Percentiles rank a stretch among this genome's conserved stretches.
Conservation (phyloP, 2,113 vertebrate genomes). For the Forbesichthys agassizii region DNA sequence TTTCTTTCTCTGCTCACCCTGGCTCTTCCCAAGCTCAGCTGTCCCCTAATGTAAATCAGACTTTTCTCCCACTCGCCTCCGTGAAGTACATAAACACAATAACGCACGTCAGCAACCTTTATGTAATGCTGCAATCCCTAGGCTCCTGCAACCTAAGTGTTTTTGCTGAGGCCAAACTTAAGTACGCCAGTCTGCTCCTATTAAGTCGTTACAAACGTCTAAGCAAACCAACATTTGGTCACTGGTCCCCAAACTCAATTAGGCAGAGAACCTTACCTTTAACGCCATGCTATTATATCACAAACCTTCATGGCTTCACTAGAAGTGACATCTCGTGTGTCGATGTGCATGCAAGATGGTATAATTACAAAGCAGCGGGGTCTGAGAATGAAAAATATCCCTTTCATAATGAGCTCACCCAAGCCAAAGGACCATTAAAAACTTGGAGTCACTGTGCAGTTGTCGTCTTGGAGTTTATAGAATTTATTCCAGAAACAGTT, state of each 20-base stretch:
- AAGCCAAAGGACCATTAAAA: constrained; percentile 27
- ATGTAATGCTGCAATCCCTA: neutral
- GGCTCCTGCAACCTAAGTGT: neutral
- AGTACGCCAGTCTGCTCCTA: too few relatives aligned
- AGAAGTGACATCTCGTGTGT: neutral
- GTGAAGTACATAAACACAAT: neutral
- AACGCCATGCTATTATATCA: neutral
- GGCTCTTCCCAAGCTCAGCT: neutral
- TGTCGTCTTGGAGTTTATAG: constrained; percentile 46
- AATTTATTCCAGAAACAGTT: constrained; percentile 9
- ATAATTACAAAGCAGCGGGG: constrained; percentile 26
- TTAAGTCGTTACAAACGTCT: too few relatives aligned
- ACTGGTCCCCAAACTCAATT: neutral
- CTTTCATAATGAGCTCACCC: constrained; percentile 41
- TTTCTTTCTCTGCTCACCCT: neutral
- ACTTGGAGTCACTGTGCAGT: constrained; percentile 31
- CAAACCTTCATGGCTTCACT: neutral
- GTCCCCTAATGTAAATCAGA: neutral
- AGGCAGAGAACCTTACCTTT: too few relatives aligned
- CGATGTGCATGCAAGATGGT: constrained; percentile 26
- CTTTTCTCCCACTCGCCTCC: neutral
- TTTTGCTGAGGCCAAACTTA: too few relatives aligned
- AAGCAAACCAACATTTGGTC: neutral
- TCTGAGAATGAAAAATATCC: constrained; percentile 22
- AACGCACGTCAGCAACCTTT: neutral